Percentiles rank a stretch among this genome's conserved stretches.
These are phyloP conservation scores for Camponotus pennsylvanicus DNA, from an alignment of 1,140 invertebrate genomes.

Conservation along the genomic window DNA sequence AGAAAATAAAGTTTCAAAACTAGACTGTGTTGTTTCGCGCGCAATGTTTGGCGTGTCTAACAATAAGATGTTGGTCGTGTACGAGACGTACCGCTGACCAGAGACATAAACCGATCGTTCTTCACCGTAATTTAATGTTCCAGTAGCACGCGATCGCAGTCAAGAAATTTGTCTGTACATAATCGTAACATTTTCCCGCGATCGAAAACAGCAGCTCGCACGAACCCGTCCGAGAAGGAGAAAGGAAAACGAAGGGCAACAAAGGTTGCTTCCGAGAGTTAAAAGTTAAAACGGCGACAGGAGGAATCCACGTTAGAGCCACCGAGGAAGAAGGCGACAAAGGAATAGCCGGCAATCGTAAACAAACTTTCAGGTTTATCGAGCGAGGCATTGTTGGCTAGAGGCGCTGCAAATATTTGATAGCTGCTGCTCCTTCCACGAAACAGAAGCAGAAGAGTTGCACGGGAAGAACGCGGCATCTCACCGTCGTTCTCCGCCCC, in stretches of 20 bases:
- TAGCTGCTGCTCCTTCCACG: constrained; percentile 75
- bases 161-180: constrained; percentile 16
- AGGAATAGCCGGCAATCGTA: constrained; percentile 79
- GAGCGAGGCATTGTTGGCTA: constrained; percentile 78
- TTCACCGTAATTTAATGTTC: constrained; percentile 18
- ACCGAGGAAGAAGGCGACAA: constrained; percentile 66
- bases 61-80: background rate
- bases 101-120: background rate
- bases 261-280: constrained; percentile 60
- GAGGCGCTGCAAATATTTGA: constrained; percentile 83
- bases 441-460: constrained; percentile 71
- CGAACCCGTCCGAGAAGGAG: constrained; percentile 28
- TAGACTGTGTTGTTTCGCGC: background rate
- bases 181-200: constrained; percentile 44
- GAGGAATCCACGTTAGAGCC: constrained; percentile 60
- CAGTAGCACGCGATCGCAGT: background rate
- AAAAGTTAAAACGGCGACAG: constrained; percentile 67
- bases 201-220: constrained; percentile 53
- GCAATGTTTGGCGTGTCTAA: background rate
- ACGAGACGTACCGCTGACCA: background rate
- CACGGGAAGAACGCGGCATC: constrained; percentile 50
- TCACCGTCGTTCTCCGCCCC: constrained; percentile 64
- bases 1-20: constrained; percentile 3
- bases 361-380: constrained; percentile 83
- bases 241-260: constrained; percentile 20